Evolutionary conservation across 1,140 invertebrate genomes (phyloP).

Genomic region (Mylabris phalerata): DNA sequence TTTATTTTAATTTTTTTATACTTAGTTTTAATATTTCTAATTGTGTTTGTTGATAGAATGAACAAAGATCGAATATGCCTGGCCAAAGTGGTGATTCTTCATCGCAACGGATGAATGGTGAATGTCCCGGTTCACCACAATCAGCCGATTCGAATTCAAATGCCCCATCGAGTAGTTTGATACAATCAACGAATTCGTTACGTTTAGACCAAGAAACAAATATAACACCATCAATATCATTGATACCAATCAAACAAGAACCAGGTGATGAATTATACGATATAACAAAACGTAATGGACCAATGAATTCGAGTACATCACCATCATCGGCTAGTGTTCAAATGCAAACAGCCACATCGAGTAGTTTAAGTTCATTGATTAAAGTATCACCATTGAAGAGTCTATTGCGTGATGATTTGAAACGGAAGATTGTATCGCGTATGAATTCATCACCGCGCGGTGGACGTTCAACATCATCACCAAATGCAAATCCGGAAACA

Average conservation of each 20-base stretch:
- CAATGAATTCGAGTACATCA: conserved; percentile 36
- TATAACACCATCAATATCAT: conserved; percentile 74
- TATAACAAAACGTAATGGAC: conserved; percentile 34
- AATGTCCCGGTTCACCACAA: conserved; percentile 63
- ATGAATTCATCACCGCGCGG: conserved; percentile 38
- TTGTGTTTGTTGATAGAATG: conserved; percentile 1
- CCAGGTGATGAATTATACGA: conserved; percentile 41
- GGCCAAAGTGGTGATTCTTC: conserved; percentile 38
- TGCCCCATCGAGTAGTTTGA: conserved; percentile 59
- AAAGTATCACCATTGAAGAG: conserved; percentile 80
- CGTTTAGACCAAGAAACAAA: conserved; percentile 46
- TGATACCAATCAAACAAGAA: conserved; percentile 82
- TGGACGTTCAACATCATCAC: conserved; percentile 31
- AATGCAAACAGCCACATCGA: conserved; percentile 50
- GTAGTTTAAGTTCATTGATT: conserved; percentile 57
- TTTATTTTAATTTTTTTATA: no score
- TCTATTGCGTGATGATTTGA: conserved; percentile 70
- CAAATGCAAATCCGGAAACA: conserved; percentile 34
- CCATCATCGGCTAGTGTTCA: conserved; percentile 32
- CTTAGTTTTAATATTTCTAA: no score
- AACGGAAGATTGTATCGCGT: conserved; percentile 62
- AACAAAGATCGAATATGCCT: conserved; percentile 19
- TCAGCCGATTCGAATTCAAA: conserved; percentile 70
- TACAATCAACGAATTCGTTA: conserved; percentile 38
- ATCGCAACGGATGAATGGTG: conserved; percentile 44